Evolutionary conservation across 2,113 vertebrate species (phyloP).

Genomic region (Daubentonia madagascariensis): DNA sequence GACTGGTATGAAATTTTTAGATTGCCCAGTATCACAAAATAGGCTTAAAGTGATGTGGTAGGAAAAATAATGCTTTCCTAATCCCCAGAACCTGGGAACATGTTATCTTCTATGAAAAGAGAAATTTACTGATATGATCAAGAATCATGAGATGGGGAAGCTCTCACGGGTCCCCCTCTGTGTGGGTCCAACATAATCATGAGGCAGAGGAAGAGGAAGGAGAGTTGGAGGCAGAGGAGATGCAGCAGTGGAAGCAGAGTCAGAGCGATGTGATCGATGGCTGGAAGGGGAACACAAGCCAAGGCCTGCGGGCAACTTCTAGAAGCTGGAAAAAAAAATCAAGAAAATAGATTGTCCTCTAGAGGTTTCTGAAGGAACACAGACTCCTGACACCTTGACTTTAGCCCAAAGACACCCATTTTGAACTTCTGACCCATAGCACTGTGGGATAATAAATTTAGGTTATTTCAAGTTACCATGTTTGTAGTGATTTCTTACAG

Average conservation of each 20-base stretch:
- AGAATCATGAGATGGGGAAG: neutral
- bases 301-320: fast-evolving
- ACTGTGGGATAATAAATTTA: neutral
- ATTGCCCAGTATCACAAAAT: neutral
- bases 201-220: no score
- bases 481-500: neutral
- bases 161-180: neutral
- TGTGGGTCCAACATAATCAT: neutral
- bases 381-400: neutral
- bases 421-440: neutral
- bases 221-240: no score
- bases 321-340: neutral
- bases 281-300: fast-evolving
- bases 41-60: neutral
- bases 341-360: neutral
- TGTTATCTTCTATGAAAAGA: neutral
- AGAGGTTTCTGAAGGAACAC: fast-evolving
- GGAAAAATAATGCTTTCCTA: neutral
- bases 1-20: neutral
- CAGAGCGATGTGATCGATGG: no score
- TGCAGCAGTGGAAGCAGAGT: neutral
- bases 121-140: neutral
- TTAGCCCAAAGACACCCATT: neutral
- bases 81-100: neutral
- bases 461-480: neutral